Conservation (phyloP, 2,113 vertebrate species). For the Heptranchias perlo region DNA sequence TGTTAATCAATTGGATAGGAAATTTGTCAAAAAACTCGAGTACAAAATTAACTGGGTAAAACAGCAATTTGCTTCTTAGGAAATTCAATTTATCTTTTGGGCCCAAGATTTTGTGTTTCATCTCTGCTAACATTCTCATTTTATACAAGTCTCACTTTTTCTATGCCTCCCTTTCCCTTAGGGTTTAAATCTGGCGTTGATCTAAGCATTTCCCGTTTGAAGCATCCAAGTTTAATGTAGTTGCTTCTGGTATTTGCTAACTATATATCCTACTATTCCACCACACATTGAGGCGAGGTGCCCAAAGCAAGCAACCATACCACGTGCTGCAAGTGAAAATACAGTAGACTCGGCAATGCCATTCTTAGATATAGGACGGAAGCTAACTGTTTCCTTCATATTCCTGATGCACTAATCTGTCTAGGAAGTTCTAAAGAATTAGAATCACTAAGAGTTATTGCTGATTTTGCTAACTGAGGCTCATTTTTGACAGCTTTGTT, state of each 20-base stretch:
- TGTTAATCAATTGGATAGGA: background rate
- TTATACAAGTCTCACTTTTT: background rate
- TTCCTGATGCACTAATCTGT: background rate
- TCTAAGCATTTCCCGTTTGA: background rate
- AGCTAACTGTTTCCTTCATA: background rate
- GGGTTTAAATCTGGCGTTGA: background rate
- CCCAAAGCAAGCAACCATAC: background rate
- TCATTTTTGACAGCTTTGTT: background rate
- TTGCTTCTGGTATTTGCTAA: background rate
- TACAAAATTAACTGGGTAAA: background rate
- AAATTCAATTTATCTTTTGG: background rate
- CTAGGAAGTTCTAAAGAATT: background rate
- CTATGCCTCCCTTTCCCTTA: background rate
- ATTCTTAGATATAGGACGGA: background rate
- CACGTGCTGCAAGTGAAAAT: background rate
- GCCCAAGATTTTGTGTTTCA: background rate
- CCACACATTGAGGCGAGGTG: background rate
- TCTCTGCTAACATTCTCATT: background rate
- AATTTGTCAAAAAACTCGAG: background rate
- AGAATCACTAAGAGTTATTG: background rate
- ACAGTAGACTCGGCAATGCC: background rate
- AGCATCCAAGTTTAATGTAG: background rate
- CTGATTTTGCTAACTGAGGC: background rate
- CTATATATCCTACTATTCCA: background rate
- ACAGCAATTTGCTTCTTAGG: background rate